Conservation (phyloP, 2,888 invertebrate species). For the Drosophila aldrichi region DNA sequence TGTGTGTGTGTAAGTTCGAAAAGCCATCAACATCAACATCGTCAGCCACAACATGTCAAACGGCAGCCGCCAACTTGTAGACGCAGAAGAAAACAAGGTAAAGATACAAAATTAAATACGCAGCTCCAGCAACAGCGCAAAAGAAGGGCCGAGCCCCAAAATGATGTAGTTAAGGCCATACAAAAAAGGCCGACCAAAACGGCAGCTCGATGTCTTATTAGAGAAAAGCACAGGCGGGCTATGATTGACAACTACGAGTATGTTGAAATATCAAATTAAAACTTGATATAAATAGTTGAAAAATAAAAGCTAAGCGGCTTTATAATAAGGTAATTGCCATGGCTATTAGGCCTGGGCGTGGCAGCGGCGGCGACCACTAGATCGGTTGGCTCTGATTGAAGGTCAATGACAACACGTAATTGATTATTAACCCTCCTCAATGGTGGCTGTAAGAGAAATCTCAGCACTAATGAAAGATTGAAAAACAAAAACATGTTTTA, state of each 20-base stretch:
- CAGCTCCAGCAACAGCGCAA: constrained; percentile 42
- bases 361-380: constrained; percentile 59
- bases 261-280: constrained; percentile 82
- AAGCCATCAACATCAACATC: constrained; percentile 46
- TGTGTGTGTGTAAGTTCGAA: constrained; percentile 43
- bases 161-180: constrained; percentile 40
- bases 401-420: constrained; percentile 80
- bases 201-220: constrained; percentile 57
- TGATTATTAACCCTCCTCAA: constrained; percentile 72
- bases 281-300: constrained; percentile 72
- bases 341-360: constrained; percentile 77
- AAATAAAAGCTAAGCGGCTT: constrained; percentile 73
- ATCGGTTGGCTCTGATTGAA: constrained; percentile 66
- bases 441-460: constrained; percentile 13
- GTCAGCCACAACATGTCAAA: constrained; percentile 66
- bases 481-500: constrained; percentile 72
- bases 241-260: constrained; percentile 82
- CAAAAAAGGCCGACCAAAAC: constrained; percentile 31
- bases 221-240: constrained; percentile 35
- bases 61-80: constrained; percentile 56
- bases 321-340: constrained; percentile 77
- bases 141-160: constrained; percentile 50
- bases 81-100: constrained; percentile 14
- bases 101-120: constrained; percentile 34
- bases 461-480: constrained; percentile 43